These are phyloP conservation scores for Riparia riparia DNA, from an alignment of 2,113 vertebrate species.

Conservation along the genomic window DNA sequence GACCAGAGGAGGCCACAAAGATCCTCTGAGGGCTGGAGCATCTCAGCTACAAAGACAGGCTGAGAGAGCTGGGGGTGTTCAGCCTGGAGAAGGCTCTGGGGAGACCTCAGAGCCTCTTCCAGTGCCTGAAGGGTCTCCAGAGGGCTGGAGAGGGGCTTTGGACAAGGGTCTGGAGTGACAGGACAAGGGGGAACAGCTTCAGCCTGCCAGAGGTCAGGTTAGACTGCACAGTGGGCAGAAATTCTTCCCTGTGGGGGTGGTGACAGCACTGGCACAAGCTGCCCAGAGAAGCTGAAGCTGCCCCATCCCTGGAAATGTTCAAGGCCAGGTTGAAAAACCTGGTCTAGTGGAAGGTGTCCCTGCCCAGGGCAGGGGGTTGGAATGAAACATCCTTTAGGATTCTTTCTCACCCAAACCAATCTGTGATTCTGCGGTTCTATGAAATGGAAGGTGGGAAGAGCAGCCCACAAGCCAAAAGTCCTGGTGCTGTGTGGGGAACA, in stretches of 20 bases:
- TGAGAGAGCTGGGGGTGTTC: background rate
- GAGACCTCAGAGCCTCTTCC: background rate
- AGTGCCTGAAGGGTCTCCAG: background rate
- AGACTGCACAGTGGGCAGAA: background rate
- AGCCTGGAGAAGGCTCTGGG: background rate
- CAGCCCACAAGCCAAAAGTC: background rate
- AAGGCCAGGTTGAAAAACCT: background rate
- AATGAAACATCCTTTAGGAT: background rate
- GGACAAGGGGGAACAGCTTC: background rate
- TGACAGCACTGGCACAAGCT: fast-evolving
- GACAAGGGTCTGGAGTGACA: background rate
- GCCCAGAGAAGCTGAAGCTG: background rate
- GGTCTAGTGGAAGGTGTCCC: background rate
- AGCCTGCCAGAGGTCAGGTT: background rate
- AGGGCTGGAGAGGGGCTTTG: background rate
- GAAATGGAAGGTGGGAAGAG: background rate
- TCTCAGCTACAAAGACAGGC: background rate
- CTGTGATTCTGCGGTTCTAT: background rate
- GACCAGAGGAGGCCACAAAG: background rate
- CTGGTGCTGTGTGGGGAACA: background rate
- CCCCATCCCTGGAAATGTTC: background rate
- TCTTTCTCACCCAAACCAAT: background rate
- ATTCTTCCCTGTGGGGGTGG: background rate
- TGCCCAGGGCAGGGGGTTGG: background rate
- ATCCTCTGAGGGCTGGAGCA: background rate